Conservation (phyloP, 1,140 invertebrate species). For the Stenopsyche tienmushanensis region DNA sequence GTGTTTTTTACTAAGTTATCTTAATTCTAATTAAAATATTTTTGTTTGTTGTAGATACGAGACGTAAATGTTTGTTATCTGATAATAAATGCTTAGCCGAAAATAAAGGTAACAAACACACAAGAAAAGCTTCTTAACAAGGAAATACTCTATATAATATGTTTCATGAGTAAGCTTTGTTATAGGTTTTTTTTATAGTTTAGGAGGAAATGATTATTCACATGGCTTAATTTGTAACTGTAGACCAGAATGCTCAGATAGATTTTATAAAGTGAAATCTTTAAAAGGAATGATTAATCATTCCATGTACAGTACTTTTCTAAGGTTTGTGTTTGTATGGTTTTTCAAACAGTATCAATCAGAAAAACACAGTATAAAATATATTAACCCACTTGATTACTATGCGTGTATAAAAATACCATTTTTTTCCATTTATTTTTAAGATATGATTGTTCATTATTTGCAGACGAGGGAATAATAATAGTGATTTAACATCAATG, state of each 20-base stretch:
- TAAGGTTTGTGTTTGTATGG: not conserved
- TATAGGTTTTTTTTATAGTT: constrained; percentile 4
- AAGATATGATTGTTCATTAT: not conserved
- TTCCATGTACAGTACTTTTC: not conserved
- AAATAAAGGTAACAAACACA: constrained; percentile 1
- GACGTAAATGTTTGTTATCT: not conserved
- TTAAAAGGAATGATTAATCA: not conserved
- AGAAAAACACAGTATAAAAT: not conserved
- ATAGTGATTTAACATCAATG: not conserved
- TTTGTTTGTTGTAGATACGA: too few species aligned
- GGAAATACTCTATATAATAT: too few species aligned
- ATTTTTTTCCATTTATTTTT: not conserved
- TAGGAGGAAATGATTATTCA: not conserved
- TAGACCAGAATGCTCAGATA: constrained; percentile 1
- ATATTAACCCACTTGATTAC: not conserved
- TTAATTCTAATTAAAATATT: too few species aligned
- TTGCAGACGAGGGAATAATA: not conserved
- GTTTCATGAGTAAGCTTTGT: too few species aligned
- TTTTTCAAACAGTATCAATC: not conserved
- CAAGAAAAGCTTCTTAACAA: not conserved
- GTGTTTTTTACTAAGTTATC: too few species aligned
- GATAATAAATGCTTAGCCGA: constrained; percentile 5
- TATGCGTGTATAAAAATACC: not conserved
- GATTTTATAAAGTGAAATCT: constrained; percentile 1
- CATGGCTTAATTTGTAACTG: constrained; percentile 7